Conservation (phyloP, 2,888 invertebrate species). For the Tetranychus piercei region DNA sequence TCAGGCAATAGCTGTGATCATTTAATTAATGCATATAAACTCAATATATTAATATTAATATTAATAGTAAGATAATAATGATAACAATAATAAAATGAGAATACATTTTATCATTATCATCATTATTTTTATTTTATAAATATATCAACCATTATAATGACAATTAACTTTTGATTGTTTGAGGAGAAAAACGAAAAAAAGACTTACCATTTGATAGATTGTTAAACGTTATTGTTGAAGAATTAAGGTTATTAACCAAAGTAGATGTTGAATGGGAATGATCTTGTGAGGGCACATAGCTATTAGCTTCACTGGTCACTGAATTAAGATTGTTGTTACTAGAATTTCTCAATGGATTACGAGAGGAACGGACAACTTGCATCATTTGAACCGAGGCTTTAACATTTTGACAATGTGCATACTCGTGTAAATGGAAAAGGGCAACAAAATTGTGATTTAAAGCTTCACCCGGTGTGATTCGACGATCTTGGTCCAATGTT, state of each 20-base stretch:
- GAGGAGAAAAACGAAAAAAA: neutral
- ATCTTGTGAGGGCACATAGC: neutral
- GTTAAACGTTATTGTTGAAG: neutral
- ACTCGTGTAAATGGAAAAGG: conserved; percentile 77
- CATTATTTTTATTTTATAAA: too few relatives aligned
- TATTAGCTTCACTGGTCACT: neutral
- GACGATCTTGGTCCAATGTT: conserved; percentile 85
- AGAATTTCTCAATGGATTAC: neutral
- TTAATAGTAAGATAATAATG: too few relatives aligned
- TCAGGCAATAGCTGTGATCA: too few relatives aligned
- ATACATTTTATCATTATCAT: too few relatives aligned
- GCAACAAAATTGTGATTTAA: conserved; percentile 85
- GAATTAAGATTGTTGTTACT: neutral
- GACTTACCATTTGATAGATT: conserved; percentile 4
- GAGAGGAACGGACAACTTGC: conserved; percentile 51
- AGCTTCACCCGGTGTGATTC: conserved; percentile 88
- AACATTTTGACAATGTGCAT: conserved; percentile 67
- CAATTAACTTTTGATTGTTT: neutral
- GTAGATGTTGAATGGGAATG: neutral
- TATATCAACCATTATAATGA: too few relatives aligned
- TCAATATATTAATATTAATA: too few relatives aligned
- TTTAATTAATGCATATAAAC: too few relatives aligned
- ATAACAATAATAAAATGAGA: too few relatives aligned
- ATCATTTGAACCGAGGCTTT: conserved; percentile 95
- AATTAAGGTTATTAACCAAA: conserved; percentile 9